Base-by-base conservation (phyloP, 1,140 invertebrate species). In the Portunus trituberculatus region DNA sequence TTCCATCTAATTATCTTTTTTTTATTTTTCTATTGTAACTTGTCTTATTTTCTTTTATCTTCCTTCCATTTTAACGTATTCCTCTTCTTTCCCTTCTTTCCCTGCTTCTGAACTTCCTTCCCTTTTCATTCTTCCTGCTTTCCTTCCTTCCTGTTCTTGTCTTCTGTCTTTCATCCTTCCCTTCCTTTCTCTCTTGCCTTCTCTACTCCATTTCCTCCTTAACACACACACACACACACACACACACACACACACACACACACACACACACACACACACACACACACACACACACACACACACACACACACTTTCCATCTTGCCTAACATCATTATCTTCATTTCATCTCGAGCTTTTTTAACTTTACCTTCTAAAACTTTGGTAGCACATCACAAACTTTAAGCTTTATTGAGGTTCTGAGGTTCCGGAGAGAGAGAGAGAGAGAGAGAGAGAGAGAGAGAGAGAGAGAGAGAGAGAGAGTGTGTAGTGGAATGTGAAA, bases 401-500 rank as follows among this genome's bases (percentile, higher is more conserved):
- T 25, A 76, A 76, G 67, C 25, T 20, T 76, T n/a, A 16, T 25
- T n/a, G 67, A 76, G n/a, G 67, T 76, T 88, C 25, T 39, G 39
- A 59, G 20, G 67, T 76, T 88, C 46, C 2, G 4, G 88, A 90
- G 88, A 90, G 88, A 90, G 88, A 90, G 88, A 90, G 88, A 90
- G 88, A 90, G 88, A 90, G 88, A 90, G 88, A 90, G 88, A 90
- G 88, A 90, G 87, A 89, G 87, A 89, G 87, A 89, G 87, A 89
- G 87, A 89, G 87, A 89, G 87, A 88, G 87, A 88, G 87, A 88
- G 87, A 88, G 87, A 88, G 87, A 88, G 87, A 88, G 87, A 88
- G 87, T 45, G 87, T 45, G 87, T 45, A 29, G 16, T 12, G 20
- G 87, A 88, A n/a, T 20, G 31, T 14, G 16, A 29, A 48, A 6